Evolutionary conservation across 2,888 invertebrate genomes (phyloP), one percentile per base, ranked within the genome.

Genomic region (Drosophila prolongata): DNA sequence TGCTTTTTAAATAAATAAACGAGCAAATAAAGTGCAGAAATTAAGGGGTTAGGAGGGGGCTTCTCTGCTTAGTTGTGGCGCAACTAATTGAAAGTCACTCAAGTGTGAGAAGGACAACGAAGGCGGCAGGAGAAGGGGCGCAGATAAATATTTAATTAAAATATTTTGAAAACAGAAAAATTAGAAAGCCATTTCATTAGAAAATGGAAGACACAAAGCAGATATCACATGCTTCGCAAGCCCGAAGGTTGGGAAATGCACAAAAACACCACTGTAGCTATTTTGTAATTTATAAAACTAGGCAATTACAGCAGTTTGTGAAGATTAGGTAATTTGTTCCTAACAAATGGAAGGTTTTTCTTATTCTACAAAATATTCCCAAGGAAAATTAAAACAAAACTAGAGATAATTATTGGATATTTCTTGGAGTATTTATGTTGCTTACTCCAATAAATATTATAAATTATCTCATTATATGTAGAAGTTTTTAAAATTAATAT

Each of bases 61-160:
- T 16, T 16, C 30, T 47, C 58, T 54, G 55, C 67, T 75, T 79
- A 79, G 82, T 76, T 83, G 81, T 76, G 85, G 78, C 78, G 61
- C 80, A 90, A 87, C 90, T 91, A 90, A 91, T 91, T 91, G 91
- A 90, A 91, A 91, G 80, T 88, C 79, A 89, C 80, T 90, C 90
- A 90, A 90, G 84, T 87, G 81, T 79, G 62, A 38, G 57, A 42
- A 13, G n/a, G 43, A 54, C 37, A 16, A 5, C 2, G 11, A 27
- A 3, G 11, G 44, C 24, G 1, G 16, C 3, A 3, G 16, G 10
- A 9, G 16, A 4, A 1, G 13, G 44, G 27, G n/a, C 19, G 24
- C 4, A 37, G 47, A 82, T 82, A 82, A 88, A 79, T 86, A 79
- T 86, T 88, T 84, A 86, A 84, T 88, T 86, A 79, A 84, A 80